Percentiles rank a stretch among this genome's conserved stretches.
Evolutionary conservation across 2,113 vertebrate genomes (phyloP).

Genomic region (Malurus melanocephalus): DNA sequence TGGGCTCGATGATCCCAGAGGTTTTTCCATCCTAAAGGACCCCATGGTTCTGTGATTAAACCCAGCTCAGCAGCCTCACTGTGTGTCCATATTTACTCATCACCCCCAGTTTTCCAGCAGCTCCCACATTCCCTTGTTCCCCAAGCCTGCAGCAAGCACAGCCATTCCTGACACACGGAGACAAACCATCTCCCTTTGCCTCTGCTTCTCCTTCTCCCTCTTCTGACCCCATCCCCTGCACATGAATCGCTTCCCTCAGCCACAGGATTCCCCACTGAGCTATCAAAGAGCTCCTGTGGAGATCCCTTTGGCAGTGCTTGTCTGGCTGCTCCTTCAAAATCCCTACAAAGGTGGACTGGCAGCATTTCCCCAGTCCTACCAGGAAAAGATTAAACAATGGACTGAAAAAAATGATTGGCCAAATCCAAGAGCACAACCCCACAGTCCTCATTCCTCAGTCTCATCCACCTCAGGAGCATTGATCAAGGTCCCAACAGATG

Average conservation of each 20-base stretch:
- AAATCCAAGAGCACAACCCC: neutral
- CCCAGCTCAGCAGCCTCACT: neutral
- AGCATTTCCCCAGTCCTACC: neutral
- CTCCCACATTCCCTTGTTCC: neutral
- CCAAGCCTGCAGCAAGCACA: rapidly evolving
- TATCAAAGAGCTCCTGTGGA: neutral
- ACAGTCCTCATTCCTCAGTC: neutral
- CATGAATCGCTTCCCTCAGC: neutral
- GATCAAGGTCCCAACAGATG: neutral
- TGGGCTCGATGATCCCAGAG: neutral
- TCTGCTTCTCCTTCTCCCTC: neutral
- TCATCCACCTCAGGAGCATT: neutral
- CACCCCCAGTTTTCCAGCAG: neutral
- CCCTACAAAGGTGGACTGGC: neutral
- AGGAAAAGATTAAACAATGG: neutral
- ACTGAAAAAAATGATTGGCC: neutral
- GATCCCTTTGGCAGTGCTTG: neutral
- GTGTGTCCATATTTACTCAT: neutral
- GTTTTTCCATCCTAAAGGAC: neutral
- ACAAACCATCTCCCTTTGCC: neutral
- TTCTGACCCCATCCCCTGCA: neutral
- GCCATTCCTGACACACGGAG: neutral
- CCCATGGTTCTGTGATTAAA: neutral
- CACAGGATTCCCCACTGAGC: neutral
- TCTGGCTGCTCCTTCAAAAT: neutral